Evolutionary conservation across 1,140 invertebrate species (phyloP).

Genomic region (Tetramorium parvispinum): DNA sequence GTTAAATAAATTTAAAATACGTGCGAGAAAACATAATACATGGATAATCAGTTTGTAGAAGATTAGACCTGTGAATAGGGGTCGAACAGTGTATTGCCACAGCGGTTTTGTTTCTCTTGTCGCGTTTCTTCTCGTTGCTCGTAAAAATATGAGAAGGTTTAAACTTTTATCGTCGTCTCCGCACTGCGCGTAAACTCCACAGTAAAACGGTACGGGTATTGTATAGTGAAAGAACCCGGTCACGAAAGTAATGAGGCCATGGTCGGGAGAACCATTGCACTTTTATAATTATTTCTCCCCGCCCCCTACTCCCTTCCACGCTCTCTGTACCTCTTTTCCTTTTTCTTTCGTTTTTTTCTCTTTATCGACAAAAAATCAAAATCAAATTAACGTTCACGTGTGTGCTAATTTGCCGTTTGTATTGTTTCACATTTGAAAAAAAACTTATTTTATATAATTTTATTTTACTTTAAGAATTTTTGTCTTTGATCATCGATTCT

Average conservation of each 20-base stretch:
- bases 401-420: neutral
- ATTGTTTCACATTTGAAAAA: neutral
- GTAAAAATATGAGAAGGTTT: constrained; percentile 73
- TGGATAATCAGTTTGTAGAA: neutral
- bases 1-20: neutral
- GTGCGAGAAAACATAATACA: constrained; percentile 15
- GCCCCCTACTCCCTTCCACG: too few relatives aligned
- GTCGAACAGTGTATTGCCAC: constrained; percentile 41
- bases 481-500: neutral
- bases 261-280: constrained; percentile 8
- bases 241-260: constrained; percentile 63
- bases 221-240: constrained; percentile 31
- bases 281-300: constrained; percentile 26
- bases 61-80: constrained; percentile 29
- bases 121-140: constrained; percentile 59
- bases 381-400: neutral
- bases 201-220: constrained; percentile 38
- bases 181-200: constrained; percentile 15
- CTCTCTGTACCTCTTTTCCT: neutral
- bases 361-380: neutral
- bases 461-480: neutral
- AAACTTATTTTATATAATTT: neutral
- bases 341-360: neutral
- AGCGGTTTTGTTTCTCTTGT: constrained; percentile 65
- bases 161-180: constrained; percentile 63